A percentile compares a stretch with the other conserved stretches of the same genome.
Conservation (phyloP, 2,888 invertebrate species). For the Pycnomerus fuliginosus region DNA sequence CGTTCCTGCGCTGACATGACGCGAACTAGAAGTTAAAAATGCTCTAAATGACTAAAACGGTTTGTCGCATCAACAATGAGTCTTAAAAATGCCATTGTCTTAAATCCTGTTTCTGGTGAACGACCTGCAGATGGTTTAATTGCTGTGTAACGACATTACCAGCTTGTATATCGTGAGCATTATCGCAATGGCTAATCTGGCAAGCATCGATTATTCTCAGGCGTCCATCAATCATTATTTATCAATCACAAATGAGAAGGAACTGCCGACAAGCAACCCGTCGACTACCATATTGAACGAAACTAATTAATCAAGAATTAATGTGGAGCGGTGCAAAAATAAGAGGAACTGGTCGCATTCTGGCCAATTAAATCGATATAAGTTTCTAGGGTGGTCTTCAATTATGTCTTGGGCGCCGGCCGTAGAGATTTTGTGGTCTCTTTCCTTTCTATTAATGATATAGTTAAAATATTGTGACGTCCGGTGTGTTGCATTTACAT, state of each 20-base stretch:
- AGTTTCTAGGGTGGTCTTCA: constrained; percentile 41
- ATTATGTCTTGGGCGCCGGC: constrained; percentile 42
- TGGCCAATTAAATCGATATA: constrained; percentile 22
- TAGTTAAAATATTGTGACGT: constrained; percentile 36
- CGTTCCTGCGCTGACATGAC: too few species aligned
- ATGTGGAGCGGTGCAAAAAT: constrained; percentile 5
- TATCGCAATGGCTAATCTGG: constrained; percentile 14
- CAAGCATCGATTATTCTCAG: constrained; percentile 13
- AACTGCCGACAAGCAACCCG: constrained; percentile 32
- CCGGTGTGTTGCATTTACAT: constrained; percentile 38
- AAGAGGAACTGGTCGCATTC: constrained; percentile 27
- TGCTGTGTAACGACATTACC: constrained; percentile 15
- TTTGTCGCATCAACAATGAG: too few species aligned
- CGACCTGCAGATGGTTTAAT: too few species aligned
- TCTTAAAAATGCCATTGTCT: too few species aligned
- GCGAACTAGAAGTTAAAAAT: too few species aligned
- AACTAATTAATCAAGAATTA: constrained; percentile 29
- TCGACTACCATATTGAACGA: constrained; percentile 32
- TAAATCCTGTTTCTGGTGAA: too few species aligned
- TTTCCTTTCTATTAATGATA: constrained; percentile 43
- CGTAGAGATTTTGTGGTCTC: constrained; percentile 38
- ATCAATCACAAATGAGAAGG: constrained; percentile 28
- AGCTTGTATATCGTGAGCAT: constrained; percentile 14
- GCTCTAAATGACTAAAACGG: too few species aligned
- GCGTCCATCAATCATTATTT: constrained; percentile 31